Conservation (phyloP, 2,113 vertebrate species). For the Acanthochromis polyacanthus region DNA sequence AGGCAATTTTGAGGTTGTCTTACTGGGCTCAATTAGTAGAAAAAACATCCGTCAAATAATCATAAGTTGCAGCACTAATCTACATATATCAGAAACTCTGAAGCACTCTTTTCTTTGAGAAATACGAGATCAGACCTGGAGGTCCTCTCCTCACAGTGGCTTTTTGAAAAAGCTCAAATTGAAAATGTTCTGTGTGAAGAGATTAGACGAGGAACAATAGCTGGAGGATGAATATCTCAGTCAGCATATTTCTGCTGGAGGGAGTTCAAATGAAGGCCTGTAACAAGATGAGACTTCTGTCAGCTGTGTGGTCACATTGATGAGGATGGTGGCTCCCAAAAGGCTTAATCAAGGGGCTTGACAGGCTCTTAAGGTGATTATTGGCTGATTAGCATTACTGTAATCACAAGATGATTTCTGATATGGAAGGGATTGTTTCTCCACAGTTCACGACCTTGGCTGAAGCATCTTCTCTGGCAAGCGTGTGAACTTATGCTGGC, state of each 20-base stretch:
- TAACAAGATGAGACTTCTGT: slow-evolving; percentile 67
- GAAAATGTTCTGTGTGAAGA: slow-evolving; percentile 53
- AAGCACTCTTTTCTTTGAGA: slow-evolving; percentile 29
- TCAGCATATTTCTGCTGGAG: slow-evolving; percentile 65
- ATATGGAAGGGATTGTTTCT: slow-evolving; percentile 61
- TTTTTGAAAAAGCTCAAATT: slow-evolving; percentile 41
- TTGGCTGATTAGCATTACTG: slow-evolving; percentile 69
- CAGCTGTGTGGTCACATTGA: slow-evolving; percentile 68
- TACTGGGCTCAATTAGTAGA: not conserved
- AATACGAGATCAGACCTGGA: slow-evolving; percentile 28
- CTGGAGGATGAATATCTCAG: slow-evolving; percentile 58
- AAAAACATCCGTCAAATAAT: slow-evolving; percentile 6
- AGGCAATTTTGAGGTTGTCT: slow-evolving; percentile 6
- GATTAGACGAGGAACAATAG: slow-evolving; percentile 57
- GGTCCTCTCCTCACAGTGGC: slow-evolving; percentile 19
- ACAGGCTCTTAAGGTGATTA: slow-evolving; percentile 73
- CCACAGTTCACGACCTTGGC: slow-evolving; percentile 55
- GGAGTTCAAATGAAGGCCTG: slow-evolving; percentile 39
- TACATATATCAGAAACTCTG: not conserved
- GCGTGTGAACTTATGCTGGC: slow-evolving; percentile 45
- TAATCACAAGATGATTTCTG: slow-evolving; percentile 67
- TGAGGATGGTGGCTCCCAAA: slow-evolving; percentile 55
- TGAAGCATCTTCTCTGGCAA: slow-evolving; percentile 32
- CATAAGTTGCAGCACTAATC: not conserved
- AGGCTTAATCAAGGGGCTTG: slow-evolving; percentile 50